These are phyloP conservation scores for Numida meleagris DNA, from an alignment of 2,113 vertebrate species.

Conservation along the genomic window DNA sequence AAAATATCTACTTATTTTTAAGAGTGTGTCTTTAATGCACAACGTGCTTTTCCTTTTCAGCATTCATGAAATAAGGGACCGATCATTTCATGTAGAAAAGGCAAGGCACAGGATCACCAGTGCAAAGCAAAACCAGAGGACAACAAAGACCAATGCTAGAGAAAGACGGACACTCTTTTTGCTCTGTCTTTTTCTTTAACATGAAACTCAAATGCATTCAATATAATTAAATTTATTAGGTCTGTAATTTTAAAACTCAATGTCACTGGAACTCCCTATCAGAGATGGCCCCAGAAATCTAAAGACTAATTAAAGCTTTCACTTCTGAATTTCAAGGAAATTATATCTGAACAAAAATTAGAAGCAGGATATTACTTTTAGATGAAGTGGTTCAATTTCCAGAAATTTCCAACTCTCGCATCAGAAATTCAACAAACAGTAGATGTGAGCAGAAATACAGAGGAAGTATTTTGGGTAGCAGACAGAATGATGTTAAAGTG, in stretches of 20 bases:
- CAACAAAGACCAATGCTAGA: background rate
- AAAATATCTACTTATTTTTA: background rate
- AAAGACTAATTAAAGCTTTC: background rate
- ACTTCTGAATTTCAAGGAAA: background rate
- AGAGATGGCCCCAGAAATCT: background rate
- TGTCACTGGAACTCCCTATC: background rate
- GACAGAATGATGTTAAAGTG: background rate
- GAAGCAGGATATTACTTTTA: background rate
- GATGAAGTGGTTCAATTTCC: background rate
- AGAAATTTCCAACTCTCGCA: background rate
- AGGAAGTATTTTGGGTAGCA: background rate
- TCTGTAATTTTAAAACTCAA: background rate
- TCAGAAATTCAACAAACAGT: background rate
- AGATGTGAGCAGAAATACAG: background rate
- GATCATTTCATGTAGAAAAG: rapidly evolving
- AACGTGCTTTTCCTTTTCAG: background rate
- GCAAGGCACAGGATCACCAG: background rate
- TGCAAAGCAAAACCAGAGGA: background rate
- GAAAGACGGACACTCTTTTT: background rate
- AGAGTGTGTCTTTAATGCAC: background rate
- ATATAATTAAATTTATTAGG: background rate
- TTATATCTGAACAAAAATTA: background rate
- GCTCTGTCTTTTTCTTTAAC: background rate
- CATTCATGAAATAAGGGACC: background rate
- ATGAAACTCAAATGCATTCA: background rate